Evolutionary conservation across 2,888 invertebrate species (phyloP).

Genomic region (Lasioglossum lativentre): DNA sequence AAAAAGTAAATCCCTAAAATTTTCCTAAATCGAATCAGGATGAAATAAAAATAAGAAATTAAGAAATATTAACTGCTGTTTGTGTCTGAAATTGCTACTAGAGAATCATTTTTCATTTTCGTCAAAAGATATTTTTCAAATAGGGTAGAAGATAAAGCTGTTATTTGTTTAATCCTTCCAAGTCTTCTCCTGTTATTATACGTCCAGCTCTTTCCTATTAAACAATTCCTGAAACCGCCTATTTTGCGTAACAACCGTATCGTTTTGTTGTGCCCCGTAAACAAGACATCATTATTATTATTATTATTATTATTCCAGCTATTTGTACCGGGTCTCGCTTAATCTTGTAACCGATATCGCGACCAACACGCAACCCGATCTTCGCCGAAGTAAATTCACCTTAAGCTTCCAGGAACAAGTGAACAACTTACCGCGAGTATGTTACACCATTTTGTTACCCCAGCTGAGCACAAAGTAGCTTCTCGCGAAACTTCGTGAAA

Average conservation of each 20-base stretch:
- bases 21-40: no score
- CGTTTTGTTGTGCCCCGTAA: background rate
- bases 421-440: background rate
- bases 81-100: background rate
- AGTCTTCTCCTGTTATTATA: background rate
- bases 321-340: background rate
- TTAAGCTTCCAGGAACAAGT: background rate
- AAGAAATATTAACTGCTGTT: no score
- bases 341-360: background rate
- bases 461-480: background rate
- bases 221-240: background rate
- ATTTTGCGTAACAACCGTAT: background rate
- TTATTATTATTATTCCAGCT: background rate
- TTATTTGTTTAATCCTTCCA: background rate
- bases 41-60: no score
- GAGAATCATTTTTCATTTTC: background rate
- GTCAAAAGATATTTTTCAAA: background rate
- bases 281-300: background rate
- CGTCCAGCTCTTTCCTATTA: background rate
- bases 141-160: background rate
- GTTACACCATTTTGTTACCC: constrained; percentile 1
- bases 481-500: background rate
- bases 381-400: background rate
- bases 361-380: background rate
- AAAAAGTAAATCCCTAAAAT: no score